Conservation (phyloP, 2,113 vertebrate genomes). For the Pholis gunnellus region DNA sequence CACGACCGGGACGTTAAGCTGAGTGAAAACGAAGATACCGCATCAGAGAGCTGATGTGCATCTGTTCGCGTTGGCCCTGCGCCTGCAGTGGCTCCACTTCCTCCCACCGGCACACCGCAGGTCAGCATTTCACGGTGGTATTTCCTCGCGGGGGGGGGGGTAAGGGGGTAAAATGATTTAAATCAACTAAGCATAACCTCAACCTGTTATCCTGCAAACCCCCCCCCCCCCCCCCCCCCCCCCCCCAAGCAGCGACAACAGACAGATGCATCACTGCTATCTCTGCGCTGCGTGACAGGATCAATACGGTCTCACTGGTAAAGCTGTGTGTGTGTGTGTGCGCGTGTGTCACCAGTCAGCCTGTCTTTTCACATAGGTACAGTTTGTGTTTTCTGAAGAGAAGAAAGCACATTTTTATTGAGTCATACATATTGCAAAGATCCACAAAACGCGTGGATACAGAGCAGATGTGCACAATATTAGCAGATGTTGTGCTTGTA, state of each 20-base stretch:
- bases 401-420: background rate
- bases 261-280: background rate
- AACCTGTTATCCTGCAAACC: background rate
- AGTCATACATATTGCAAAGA: slow-evolving; percentile 8
- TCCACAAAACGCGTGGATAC: background rate
- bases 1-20: background rate
- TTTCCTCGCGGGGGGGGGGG: slow-evolving; percentile 11
- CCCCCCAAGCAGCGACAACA: background rate
- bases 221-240: too few relatives aligned
- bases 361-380: background rate
- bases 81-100: slow-evolving; percentile 41
- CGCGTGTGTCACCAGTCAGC: background rate
- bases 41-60: slow-evolving; percentile 35
- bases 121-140: background rate
- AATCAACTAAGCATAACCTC: background rate
- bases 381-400: background rate
- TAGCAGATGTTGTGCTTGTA: background rate
- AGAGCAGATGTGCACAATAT: background rate
- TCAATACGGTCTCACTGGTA: background rate
- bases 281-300: background rate
- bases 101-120: slow-evolving; percentile 27
- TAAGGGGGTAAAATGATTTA: background rate
- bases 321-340: background rate
- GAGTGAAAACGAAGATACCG: background rate
- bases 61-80: slow-evolving; percentile 50